Evolutionary conservation across 2,888 invertebrate species (phyloP).

Genomic region (Panorpa germanica): DNA sequence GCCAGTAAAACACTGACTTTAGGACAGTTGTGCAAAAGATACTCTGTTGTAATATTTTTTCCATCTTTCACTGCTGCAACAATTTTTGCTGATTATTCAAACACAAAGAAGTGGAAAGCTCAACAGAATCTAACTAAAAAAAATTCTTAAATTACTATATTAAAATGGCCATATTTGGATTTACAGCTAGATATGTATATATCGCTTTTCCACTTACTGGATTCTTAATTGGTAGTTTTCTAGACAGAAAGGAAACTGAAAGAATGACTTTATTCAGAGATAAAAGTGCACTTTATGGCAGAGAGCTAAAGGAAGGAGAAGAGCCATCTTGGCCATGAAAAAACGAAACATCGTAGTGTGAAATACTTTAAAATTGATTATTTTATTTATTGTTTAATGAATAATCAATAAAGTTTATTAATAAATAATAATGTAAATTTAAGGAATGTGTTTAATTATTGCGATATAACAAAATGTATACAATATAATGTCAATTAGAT

Average conservation of each 20-base stretch:
- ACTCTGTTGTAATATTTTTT: slow-evolving; percentile 45
- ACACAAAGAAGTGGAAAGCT: slow-evolving; percentile 54
- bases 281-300: slow-evolving; percentile 59
- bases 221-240: slow-evolving; percentile 35
- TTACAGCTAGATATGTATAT: slow-evolving; percentile 31
- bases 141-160: slow-evolving; percentile 12
- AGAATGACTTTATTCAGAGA: slow-evolving; percentile 57
- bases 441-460: no score
- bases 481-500: no score
- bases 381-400: no score
- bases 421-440: no score
- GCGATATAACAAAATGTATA: no score
- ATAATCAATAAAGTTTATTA: no score
- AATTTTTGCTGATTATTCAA: slow-evolving; percentile 54
- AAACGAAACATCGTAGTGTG: no score
- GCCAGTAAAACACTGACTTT: slow-evolving; percentile 16
- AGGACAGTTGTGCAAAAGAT: slow-evolving; percentile 31
- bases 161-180: slow-evolving; percentile 32
- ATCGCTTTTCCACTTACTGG: slow-evolving; percentile 34
- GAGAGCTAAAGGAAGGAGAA: slow-evolving; percentile 40
- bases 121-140: slow-evolving; percentile 16
- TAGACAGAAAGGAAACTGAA: slow-evolving; percentile 50
- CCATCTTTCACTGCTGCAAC: slow-evolving; percentile 34
- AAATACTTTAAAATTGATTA: no score
- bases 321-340: slow-evolving; percentile 53